phyloP scores from a whole-genome alignment of 2,113 vertebrate genomes.

The Clarias batrachus region DNA sequence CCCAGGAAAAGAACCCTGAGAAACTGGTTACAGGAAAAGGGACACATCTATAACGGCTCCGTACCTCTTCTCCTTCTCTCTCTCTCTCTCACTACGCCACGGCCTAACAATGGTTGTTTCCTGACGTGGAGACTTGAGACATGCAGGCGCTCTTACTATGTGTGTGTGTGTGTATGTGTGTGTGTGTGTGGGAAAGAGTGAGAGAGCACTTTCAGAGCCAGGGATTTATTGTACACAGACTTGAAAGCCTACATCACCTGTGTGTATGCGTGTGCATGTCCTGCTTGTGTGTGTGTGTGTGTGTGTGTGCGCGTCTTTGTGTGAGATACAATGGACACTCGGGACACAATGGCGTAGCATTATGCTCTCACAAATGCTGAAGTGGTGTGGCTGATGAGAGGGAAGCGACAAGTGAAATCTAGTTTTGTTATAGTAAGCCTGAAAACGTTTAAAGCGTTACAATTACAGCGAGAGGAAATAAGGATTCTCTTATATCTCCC shows the following conservation, averaged over 20 bases:
- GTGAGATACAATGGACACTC: slow-evolving; percentile 5
- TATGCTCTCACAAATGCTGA: slow-evolving; percentile 23
- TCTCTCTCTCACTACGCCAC: slow-evolving; percentile 63
- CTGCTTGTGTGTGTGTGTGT: slow-evolving; percentile 13
- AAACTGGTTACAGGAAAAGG: slow-evolving; percentile 85
- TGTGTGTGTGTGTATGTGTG: slow-evolving; percentile 16
- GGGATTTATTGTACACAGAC: slow-evolving; percentile 24
- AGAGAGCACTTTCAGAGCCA: slow-evolving; percentile 37
- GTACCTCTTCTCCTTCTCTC: slow-evolving; percentile 52
- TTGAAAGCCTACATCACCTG: slow-evolving; percentile 37
- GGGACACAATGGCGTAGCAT: not conserved
- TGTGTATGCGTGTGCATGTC: slow-evolving; percentile 59
- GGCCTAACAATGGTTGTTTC: slow-evolving; percentile 87
- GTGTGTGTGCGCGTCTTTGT: slow-evolving; percentile 17
- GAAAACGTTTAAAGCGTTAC: not conserved
- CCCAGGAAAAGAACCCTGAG: slow-evolving; percentile 78
- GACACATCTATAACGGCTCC: slow-evolving; percentile 77
- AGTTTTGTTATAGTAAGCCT: not conserved
- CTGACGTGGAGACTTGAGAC: slow-evolving; percentile 62
- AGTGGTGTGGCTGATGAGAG: not conserved
- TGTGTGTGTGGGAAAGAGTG: slow-evolving; percentile 29
- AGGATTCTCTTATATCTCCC: too few species aligned
- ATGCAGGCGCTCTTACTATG: slow-evolving; percentile 57
- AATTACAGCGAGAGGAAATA: not conserved
- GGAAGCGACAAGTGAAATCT: not conserved